phyloP scores from a whole-genome alignment of 2,888 invertebrate genomes.

The Tiliacea aurago region DNA sequence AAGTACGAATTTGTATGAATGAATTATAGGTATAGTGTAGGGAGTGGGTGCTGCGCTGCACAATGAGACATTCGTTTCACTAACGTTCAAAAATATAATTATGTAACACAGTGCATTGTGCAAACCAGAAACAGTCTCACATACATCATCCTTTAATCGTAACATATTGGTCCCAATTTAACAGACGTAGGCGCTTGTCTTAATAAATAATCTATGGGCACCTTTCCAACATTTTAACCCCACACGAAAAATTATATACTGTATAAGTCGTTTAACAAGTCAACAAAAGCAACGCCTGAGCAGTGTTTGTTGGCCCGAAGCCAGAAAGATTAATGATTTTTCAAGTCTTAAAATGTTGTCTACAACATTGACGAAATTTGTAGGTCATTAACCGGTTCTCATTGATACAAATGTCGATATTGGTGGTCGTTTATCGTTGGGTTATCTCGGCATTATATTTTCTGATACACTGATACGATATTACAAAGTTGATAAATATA shows the following conservation, averaged over 20 bases:
- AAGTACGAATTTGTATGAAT: slow-evolving; percentile 12
- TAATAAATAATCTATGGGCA: slow-evolving; percentile 29
- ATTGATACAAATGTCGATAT: slow-evolving; percentile 31
- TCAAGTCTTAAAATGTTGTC: neutral
- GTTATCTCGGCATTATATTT: slow-evolving; percentile 16
- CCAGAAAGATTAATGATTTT: slow-evolving; percentile 26
- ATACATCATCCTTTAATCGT: neutral
- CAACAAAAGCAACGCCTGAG: slow-evolving; percentile 22
- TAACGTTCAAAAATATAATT: neutral
- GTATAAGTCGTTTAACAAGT: slow-evolving; percentile 31
- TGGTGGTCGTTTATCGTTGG: slow-evolving; percentile 27
- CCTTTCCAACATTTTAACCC: slow-evolving; percentile 25
- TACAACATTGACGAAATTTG: neutral
- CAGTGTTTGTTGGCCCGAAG: slow-evolving; percentile 21
- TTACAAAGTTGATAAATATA: neutral
- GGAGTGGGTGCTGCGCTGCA: neutral
- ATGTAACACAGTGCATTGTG: no score
- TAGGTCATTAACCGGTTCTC: slow-evolving; percentile 32
- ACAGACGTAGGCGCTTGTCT: neutral
- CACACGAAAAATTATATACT: slow-evolving; percentile 16
- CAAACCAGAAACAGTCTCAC: neutral
- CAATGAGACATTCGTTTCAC: neutral
- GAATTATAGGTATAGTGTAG: neutral
- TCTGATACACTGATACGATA: slow-evolving; percentile 28
- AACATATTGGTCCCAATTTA: neutral